phyloP scores from a whole-genome alignment of 2,797 vertebrate genomes.

The Enteromius radiatus region DNA sequence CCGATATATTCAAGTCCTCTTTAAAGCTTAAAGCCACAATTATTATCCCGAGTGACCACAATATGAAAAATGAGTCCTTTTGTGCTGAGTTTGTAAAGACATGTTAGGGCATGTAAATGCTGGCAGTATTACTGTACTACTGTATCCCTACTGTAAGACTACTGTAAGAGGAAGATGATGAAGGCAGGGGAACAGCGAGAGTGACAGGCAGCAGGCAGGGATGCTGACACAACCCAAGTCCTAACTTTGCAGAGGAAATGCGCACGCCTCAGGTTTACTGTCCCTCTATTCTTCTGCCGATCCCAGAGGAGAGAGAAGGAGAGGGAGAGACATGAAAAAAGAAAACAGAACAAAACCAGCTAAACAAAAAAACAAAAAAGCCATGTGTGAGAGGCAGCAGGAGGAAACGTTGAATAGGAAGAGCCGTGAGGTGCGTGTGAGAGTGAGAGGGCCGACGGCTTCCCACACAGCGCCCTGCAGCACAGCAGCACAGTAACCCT shows the following conservation, averaged over 20 bases:
- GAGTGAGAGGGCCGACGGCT: slow-evolving; percentile 74
- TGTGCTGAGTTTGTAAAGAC: neutral
- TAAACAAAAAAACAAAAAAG: slow-evolving; percentile 57
- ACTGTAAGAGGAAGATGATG: slow-evolving; percentile 28
- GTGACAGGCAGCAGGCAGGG: slow-evolving; percentile 22
- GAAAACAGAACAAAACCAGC: neutral
- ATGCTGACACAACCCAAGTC: slow-evolving; percentile 25
- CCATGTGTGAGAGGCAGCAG: slow-evolving; percentile 58
- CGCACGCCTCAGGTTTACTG: slow-evolving; percentile 48
- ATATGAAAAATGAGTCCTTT: too few species aligned
- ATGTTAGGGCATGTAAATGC: neutral
- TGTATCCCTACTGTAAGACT: neutral
- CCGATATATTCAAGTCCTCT: neutral
- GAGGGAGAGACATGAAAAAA: slow-evolving; percentile 35
- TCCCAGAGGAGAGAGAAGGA: slow-evolving; percentile 50
- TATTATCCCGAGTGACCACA: neutral
- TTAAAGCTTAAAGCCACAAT: neutral
- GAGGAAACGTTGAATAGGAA: slow-evolving; percentile 74
- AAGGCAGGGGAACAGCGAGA: slow-evolving; percentile 13
- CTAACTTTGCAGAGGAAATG: slow-evolving; percentile 57
- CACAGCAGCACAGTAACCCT: slow-evolving; percentile 67
- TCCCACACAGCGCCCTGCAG: slow-evolving; percentile 76
- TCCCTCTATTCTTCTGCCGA: slow-evolving; percentile 62
- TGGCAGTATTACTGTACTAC: neutral
- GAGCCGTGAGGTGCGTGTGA: slow-evolving; percentile 72